phyloP scores from a whole-genome alignment of 2,113 vertebrate species.

The Macrotis lagotis region DNA sequence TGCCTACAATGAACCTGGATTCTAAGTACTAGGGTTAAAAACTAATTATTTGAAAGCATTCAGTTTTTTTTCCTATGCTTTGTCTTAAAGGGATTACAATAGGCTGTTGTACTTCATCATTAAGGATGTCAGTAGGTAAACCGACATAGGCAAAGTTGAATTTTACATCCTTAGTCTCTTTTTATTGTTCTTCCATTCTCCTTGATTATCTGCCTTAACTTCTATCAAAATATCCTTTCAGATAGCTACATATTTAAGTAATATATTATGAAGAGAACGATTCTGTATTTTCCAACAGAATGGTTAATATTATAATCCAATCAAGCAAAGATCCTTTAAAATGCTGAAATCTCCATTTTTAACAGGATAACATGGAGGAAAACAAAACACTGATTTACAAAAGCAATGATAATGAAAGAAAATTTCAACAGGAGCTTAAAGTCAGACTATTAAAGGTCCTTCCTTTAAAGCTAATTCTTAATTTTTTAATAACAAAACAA shows the following conservation, averaged over 20 bases:
- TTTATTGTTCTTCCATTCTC: not conserved
- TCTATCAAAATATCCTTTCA: not conserved
- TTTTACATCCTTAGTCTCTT: not conserved
- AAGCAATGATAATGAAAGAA: not conserved
- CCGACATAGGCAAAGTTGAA: not conserved
- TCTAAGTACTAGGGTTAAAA: not conserved
- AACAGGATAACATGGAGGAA: constrained; percentile 31
- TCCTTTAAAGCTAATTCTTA: not conserved
- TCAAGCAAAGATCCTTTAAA: not conserved
- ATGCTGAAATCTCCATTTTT: not conserved
- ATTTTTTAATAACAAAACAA: not conserved
- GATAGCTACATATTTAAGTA: constrained; percentile 13
- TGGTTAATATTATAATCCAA: not conserved
- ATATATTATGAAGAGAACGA: not conserved
- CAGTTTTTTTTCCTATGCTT: not conserved
- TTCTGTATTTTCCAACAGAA: not conserved
- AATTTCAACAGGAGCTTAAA: not conserved
- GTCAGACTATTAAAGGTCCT: not conserved
- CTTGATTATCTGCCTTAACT: not conserved
- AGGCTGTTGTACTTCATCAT: not conserved
- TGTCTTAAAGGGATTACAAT: not conserved
- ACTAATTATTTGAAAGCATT: not conserved
- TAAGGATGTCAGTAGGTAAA: not conserved
- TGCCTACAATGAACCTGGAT: not conserved
- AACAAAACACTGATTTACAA: not conserved